Evolutionary conservation across 2,113 vertebrate species (phyloP).

Genomic region (Cichladusa arquata): DNA sequence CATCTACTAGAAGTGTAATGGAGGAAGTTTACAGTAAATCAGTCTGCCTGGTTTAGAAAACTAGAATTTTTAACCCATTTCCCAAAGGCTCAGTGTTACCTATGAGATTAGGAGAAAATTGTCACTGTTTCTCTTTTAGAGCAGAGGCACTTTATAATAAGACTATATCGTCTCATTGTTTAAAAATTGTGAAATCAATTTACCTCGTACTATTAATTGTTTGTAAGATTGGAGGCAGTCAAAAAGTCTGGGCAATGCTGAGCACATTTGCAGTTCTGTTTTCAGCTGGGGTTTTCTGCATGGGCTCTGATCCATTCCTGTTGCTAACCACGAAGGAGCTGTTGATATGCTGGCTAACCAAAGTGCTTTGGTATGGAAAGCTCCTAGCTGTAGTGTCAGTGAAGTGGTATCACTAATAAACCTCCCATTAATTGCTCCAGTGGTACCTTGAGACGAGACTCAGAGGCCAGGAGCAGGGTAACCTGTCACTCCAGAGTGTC

Average conservation of each 20-base stretch:
- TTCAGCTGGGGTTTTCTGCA: not conserved
- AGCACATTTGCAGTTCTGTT: not conserved
- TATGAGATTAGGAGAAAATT: slow-evolving; percentile 45
- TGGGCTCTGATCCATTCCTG: not conserved
- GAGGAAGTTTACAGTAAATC: slow-evolving; percentile 51
- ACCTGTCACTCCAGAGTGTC: not conserved
- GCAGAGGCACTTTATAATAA: not conserved
- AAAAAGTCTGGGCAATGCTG: not conserved
- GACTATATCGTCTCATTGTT: not conserved
- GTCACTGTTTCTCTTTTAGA: not conserved
- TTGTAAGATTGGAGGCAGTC: not conserved
- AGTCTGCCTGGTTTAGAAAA: slow-evolving; percentile 9
- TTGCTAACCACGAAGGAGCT: not conserved
- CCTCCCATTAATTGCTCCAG: slow-evolving; percentile 31
- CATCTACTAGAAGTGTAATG: slow-evolving; percentile 56
- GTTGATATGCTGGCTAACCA: not conserved
- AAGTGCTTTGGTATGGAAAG: not conserved
- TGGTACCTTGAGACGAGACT: slow-evolving; percentile 15
- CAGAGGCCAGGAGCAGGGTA: slow-evolving; percentile 4
- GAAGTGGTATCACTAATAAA: slow-evolving; percentile 59
- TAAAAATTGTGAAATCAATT: slow-evolving; percentile 19
- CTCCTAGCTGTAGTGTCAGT: slow-evolving; percentile 13
- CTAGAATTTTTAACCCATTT: slow-evolving; percentile 60
- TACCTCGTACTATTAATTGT: not conserved
- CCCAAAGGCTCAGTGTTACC: not conserved